Evolutionary conservation across 1,140 invertebrate species (phyloP).

Genomic region (Macrotrachela quadricornifera): DNA sequence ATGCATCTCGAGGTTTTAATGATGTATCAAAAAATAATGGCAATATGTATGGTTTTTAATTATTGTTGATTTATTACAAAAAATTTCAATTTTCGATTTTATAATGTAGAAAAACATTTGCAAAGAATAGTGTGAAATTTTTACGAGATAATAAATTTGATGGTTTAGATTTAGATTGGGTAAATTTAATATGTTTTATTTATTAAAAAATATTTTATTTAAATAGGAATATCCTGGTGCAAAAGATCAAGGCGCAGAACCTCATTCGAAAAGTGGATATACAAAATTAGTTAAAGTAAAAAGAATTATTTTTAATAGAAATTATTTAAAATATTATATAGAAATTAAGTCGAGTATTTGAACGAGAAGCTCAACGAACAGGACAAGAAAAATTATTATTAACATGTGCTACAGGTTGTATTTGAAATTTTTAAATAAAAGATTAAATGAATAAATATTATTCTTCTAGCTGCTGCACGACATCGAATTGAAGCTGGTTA

Average conservation of each 20-base stretch:
- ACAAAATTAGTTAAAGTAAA: slow-evolving; percentile 2
- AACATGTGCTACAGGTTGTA: slow-evolving; percentile 69
- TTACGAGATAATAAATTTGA: slow-evolving; percentile 13
- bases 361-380: slow-evolving; percentile 49
- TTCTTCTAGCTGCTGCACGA: slow-evolving; percentile 34
- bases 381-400: slow-evolving; percentile 54
- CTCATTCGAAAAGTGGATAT: slow-evolving; percentile 1
- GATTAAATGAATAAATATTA: no score
- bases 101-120: slow-evolving; percentile 6
- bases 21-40: slow-evolving; percentile 1
- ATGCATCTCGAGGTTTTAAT: slow-evolving; percentile 6
- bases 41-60: slow-evolving; percentile 35
- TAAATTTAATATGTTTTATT: not conserved
- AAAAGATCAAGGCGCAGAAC: slow-evolving; percentile 5
- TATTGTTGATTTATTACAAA: not conserved
- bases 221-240: slow-evolving; percentile 8
- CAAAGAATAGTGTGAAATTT: slow-evolving; percentile 9
- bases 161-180: slow-evolving; percentile 9
- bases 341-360: slow-evolving; percentile 62
- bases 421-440: no score
- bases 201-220: not conserved
- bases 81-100: not conserved
- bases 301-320: not conserved
- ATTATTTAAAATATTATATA: no score
- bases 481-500: slow-evolving; percentile 81